phyloP scores from a whole-genome alignment of 2,888 invertebrate genomes.

The Ceramica pisi region DNA sequence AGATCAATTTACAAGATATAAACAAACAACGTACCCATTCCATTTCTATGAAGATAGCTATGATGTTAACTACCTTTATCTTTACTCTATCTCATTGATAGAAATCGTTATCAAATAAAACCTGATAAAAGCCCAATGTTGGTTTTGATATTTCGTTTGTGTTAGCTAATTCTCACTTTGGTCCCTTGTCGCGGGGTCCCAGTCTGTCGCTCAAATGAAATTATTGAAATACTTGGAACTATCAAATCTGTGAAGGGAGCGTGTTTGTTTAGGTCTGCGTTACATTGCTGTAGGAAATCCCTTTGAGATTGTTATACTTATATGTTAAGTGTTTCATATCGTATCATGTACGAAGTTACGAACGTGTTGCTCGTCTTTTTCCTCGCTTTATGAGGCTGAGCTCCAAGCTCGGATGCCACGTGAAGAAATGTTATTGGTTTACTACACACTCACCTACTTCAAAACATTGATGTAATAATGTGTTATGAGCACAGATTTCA shows the following conservation, averaged over 20 bases:
- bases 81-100: constrained; percentile 16
- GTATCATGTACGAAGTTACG: constrained; percentile 4
- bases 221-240: constrained; percentile 61
- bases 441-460: constrained; percentile 16
- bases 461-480: constrained; percentile 23
- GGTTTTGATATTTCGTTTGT: constrained; percentile 28
- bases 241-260: constrained; percentile 46
- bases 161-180: constrained; percentile 33
- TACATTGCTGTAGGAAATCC: constrained; percentile 51
- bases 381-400: background rate
- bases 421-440: constrained; percentile 27
- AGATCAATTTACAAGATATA: constrained; percentile 3
- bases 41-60: background rate
- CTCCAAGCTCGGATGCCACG: constrained; percentile 1
- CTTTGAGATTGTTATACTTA: constrained; percentile 39
- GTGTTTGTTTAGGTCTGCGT: constrained; percentile 59
- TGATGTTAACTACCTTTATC: background rate
- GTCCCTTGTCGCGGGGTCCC: constrained; percentile 21
- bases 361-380: constrained; percentile 10
- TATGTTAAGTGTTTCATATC: constrained; percentile 45
- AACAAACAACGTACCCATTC: background rate
- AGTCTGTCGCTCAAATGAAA: constrained; percentile 40
- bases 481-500: constrained; percentile 22
- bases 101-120: constrained; percentile 27
- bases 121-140: constrained; percentile 29